Conservation (phyloP, 2,888 invertebrate species). For the Halictus ligatus region DNA sequence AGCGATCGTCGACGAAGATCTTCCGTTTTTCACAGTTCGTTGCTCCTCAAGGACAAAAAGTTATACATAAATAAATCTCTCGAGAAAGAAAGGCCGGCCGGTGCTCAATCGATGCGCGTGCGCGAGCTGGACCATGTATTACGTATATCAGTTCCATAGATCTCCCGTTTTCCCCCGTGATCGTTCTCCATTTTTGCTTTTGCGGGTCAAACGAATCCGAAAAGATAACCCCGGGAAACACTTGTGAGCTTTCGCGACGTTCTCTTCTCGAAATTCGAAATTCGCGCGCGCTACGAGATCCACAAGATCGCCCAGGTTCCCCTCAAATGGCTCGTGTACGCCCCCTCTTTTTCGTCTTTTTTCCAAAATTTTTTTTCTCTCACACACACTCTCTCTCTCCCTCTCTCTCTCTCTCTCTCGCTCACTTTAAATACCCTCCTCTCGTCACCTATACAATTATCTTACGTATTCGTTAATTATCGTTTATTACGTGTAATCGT, state of each 20-base stretch:
- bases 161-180: conserved; percentile 22
- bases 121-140: conserved; percentile 80
- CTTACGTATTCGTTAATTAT: conserved; percentile 39
- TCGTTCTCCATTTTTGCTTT: conserved; percentile 27
- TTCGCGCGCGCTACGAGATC: conserved; percentile 26
- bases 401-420: background rate
- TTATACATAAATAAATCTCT: conserved; percentile 82
- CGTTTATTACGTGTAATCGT: conserved; percentile 77
- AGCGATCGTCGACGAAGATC: conserved; percentile 75
- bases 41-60: conserved; percentile 76
- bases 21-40: conserved; percentile 70
- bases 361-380: background rate
- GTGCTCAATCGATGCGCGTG: conserved; percentile 72
- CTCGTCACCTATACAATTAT: conserved; percentile 38
- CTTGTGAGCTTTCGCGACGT: background rate
- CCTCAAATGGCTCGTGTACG: background rate
- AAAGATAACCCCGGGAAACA: conserved; percentile 7
- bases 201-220: conserved; percentile 31
- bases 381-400: background rate
- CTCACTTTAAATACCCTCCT: conserved; percentile 39
- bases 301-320: conserved; percentile 27
- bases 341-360: background rate
- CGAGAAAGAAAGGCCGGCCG: conserved; percentile 81
- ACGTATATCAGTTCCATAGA: conserved; percentile 81
- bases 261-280: background rate